Base-by-base conservation (phyloP, 2,888 invertebrate species). In the Idaea aversata region DNA sequence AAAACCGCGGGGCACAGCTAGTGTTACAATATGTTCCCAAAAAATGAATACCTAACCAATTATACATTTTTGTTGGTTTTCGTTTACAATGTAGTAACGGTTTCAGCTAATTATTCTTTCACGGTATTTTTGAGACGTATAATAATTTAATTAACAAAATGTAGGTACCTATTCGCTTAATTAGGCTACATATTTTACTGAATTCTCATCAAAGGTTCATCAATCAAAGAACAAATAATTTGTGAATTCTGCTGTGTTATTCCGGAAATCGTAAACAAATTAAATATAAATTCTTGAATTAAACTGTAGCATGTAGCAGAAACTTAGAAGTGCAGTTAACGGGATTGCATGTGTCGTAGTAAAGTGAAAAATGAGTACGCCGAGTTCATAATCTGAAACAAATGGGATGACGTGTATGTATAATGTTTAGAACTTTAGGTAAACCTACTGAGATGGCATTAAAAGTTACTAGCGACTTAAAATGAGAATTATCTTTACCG, bases 331-430 rank as follows among this genome's bases (percentile, higher is more conserved):
- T 70, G 69, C 34, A 38, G 59, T 70, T 83, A 77, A 59, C 78
- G 80, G 25, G 79, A 68, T 68, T 88, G 86, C 82, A 90, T 83
- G 63, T 88, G 74, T n/a, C 85, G 81, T 10, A 90, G 75, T 57
- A 90, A 70, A 63, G 88, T 86, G 67, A 85, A 89, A 68, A 88
- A 86, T 0, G 90, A 90, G 70, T 89, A 89, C 0, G 88, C 82
- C 3, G 89, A 81, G 69, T 89, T 88, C 75, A 90, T 88, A 64
- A 90, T 87, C 90, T 89, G 86, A 66, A 89, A 89, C 58, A 65
- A 72, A 47, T 47, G 47, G 47, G 47, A 47, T 47, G 4, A 47
- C 7, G 7, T 47, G 10, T 47, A 47, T 1, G 36, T 36, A 1
- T 47, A 13, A 13, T 13, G 47, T 7, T 47, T 47, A 72, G 70